Percentiles rank a stretch among this genome's conserved stretches.
phyloP scores from a whole-genome alignment of 2,888 invertebrate genomes.

The Campaea margaritaria region DNA sequence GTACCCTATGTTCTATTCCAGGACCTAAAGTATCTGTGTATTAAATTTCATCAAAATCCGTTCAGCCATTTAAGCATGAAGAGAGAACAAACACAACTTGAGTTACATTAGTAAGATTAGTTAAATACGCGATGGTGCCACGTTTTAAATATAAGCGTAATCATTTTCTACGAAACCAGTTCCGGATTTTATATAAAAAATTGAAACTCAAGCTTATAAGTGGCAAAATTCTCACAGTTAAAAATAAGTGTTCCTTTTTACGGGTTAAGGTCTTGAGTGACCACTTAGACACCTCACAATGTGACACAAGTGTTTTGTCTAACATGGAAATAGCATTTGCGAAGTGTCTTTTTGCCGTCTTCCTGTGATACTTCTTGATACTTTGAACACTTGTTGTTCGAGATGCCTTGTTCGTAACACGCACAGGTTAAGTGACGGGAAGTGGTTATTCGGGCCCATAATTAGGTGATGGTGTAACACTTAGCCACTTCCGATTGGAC shows the following conservation, averaged over 20 bases:
- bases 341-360: slow-evolving; percentile 40
- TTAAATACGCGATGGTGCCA: too few relatives aligned
- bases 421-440: slow-evolving; percentile 67
- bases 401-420: too few relatives aligned
- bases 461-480: slow-evolving; percentile 77
- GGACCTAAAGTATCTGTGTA: too few relatives aligned
- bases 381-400: slow-evolving; percentile 36
- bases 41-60: too few relatives aligned
- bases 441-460: slow-evolving; percentile 67
- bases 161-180: too few relatives aligned
- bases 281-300: slow-evolving; percentile 18
- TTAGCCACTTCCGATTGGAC: slow-evolving; percentile 67
- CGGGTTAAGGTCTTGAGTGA: slow-evolving; percentile 38
- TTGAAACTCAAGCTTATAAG: slow-evolving; percentile 3
- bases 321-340: slow-evolving; percentile 64
- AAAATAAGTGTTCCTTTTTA: slow-evolving; percentile 38
- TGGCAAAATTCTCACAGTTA: slow-evolving; percentile 16
- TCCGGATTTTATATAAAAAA: too few relatives aligned
- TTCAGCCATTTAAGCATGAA: too few relatives aligned
- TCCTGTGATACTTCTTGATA: slow-evolving; percentile 27
- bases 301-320: slow-evolving; percentile 16
- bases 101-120: too few relatives aligned
- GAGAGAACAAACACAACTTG: too few relatives aligned
- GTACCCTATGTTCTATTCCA: too few relatives aligned
- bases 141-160: too few relatives aligned